Percentiles rank a stretch among this genome's conserved stretches.
These are phyloP conservation scores for Pterocles gutturalis DNA, from an alignment of 2,113 vertebrate genomes.

Conservation along the genomic window DNA sequence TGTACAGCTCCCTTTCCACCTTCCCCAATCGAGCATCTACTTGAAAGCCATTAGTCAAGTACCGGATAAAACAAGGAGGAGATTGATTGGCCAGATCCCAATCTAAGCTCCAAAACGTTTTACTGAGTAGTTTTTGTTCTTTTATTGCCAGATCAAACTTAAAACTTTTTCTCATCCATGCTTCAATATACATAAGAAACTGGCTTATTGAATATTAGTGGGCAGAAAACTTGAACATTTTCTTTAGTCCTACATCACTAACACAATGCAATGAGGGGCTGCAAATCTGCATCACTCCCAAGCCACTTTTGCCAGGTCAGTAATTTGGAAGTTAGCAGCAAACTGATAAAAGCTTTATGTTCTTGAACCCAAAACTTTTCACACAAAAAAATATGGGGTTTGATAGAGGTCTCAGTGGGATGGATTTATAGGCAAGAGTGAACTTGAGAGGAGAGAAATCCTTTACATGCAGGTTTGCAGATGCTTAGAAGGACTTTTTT, in stretches of 20 bases:
- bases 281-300: not conserved
- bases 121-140: not conserved
- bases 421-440: not conserved
- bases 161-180: not conserved
- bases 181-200: not conserved
- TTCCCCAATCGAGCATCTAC: not conserved
- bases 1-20: not conserved
- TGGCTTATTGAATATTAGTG: not conserved
- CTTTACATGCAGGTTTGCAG: not conserved
- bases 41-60: not conserved
- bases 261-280: not conserved
- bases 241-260: not conserved
- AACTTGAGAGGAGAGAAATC: slow-evolving; percentile 21
- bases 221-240: not conserved
- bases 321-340: not conserved
- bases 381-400: not conserved
- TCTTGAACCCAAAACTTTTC: not conserved
- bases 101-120: not conserved
- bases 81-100: not conserved
- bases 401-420: not conserved
- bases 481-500: not conserved
- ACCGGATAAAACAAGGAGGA: not conserved
- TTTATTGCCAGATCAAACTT: not conserved
- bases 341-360: not conserved
- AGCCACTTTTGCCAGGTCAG: not conserved